Base-by-base conservation (phyloP, 1,140 invertebrate genomes). In the Diabrotica virgifera region DNA sequence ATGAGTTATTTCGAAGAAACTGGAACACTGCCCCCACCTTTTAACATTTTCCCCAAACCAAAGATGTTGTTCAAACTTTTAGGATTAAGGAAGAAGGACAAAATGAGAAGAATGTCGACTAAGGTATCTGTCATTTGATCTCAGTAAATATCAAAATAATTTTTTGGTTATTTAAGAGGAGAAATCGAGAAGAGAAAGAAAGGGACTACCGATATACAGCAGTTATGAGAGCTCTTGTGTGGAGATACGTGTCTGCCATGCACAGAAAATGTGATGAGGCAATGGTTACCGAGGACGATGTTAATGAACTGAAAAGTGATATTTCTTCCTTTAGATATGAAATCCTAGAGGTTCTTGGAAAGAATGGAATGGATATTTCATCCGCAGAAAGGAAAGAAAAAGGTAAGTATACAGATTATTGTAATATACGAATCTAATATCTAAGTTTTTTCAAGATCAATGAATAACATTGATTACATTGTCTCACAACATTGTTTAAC, bases 261-360 rank as follows among this genome's bases (percentile, higher is more conserved):
- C 91, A 94, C 71, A 81, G 88, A 52, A 87, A 89, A 72, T 84
- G 85, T 67, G 90, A 93, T 68, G 85, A 90, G 69, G 86, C 87
- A 69, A 82, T 86, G 0, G 92, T 96, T 0, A 95, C 93, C 11
- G 94, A 96, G 77, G 94, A 97, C 71, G 91, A 96, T 72, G 85
- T 97, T 55, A 95, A 95, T 70, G 95, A 97, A 81, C 85, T 97
- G 0, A 97, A 96, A 77, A 89, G 90, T 73, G 93, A 96, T 70
- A 89, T 96, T 12, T 90, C 89, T 0, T 83, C 89, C 0, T 86
- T 93, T 80, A 84, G 89, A 69, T 93, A 89, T 74, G 93, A 96
- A 78, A 83, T 96, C 64, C 80, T 96, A 0, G 92, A 96, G 71
- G 88, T 96, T 12, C 86, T 96, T 36, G 84, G 86, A 58, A 86